These are phyloP conservation scores for Chouioia cunea DNA, from an alignment of 2,888 invertebrate species.

Conservation along the genomic window DNA sequence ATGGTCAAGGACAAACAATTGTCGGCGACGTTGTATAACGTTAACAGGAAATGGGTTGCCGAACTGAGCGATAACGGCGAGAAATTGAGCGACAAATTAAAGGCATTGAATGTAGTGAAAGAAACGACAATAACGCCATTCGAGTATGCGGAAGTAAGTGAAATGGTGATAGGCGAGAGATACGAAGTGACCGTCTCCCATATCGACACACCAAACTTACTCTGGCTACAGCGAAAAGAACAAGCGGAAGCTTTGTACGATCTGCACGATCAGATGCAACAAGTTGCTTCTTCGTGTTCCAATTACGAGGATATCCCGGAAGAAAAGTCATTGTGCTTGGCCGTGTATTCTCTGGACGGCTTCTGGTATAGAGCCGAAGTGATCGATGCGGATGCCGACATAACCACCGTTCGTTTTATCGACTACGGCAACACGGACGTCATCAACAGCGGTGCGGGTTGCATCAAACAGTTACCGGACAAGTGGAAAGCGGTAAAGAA, in stretches of 20 bases:
- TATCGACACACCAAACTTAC: conserved; percentile 81
- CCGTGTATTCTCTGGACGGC: conserved; percentile 85
- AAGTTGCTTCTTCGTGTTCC: conserved; percentile 69
- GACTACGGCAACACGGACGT: conserved; percentile 86
- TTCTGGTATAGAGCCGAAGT: conserved; percentile 94
- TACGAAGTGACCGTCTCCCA: conserved; percentile 75
- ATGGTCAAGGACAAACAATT: conserved; percentile 69
- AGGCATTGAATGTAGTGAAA: conserved; percentile 55
- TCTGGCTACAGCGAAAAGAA: conserved; percentile 79
- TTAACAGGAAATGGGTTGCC: conserved; percentile 73
- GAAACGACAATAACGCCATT: conserved; percentile 43
- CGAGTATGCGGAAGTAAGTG: conserved; percentile 58
- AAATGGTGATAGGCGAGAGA: conserved; percentile 55
- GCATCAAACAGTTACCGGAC: conserved; percentile 75
- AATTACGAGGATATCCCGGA: conserved; percentile 72
- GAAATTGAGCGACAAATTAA: conserved; percentile 71
- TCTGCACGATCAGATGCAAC: conserved; percentile 77
- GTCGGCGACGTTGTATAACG: conserved; percentile 71
- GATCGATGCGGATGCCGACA: conserved; percentile 82
- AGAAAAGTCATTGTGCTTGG: conserved; percentile 77
- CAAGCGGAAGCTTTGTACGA: conserved; percentile 72
- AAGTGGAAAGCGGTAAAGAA: conserved; percentile 72
- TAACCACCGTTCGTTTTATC: conserved; percentile 82
- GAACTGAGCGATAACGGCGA: conserved; percentile 71
- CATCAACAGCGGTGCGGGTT: conserved; percentile 74